Evolutionary conservation across 2,113 vertebrate species (phyloP).

Genomic region (Thunnus thynnus): DNA sequence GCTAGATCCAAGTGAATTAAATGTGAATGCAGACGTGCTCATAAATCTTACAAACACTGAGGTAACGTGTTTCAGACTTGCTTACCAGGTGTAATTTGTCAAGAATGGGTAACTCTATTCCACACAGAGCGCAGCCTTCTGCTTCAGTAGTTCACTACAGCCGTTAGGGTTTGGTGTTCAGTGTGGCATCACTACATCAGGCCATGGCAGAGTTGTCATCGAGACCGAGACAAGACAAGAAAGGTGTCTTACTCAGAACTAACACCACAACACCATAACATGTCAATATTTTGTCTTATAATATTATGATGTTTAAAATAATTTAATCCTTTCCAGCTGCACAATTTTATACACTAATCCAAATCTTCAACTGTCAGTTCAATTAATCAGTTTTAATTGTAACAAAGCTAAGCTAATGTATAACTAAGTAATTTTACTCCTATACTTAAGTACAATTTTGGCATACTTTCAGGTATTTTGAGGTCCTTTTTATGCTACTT

Average conservation of each 20-base stretch:
- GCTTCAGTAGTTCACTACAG: slow-evolving; percentile 30
- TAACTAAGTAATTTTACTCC: too few species aligned
- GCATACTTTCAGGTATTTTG: too few species aligned
- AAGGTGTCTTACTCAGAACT: slow-evolving; percentile 1
- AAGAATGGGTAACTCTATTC: slow-evolving; percentile 60
- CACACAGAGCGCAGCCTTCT: slow-evolving; percentile 33
- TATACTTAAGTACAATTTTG: too few species aligned
- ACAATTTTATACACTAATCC: not conserved
- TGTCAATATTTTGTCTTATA: not conserved
- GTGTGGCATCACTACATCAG: slow-evolving; percentile 41
- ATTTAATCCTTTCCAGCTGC: too few species aligned
- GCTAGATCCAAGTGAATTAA: slow-evolving; percentile 69
- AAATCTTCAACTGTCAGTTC: not conserved
- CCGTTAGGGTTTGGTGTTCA: slow-evolving; percentile 39
- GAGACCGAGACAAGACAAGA: slow-evolving; percentile 11
- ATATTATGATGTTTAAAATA: not conserved
- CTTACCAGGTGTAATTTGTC: slow-evolving; percentile 78
- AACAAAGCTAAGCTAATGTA: too few species aligned
- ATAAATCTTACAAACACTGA: slow-evolving; percentile 80
- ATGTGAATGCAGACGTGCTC: slow-evolving; percentile 65
- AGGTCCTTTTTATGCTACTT: too few species aligned
- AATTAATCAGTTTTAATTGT: too few species aligned
- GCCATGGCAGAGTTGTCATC: slow-evolving; percentile 15
- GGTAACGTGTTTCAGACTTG: slow-evolving; percentile 73
- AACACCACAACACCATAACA: not conserved